A percentile compares a stretch with the other conserved stretches of the same genome.
These are phyloP conservation scores for Syrrhaptes paradoxus DNA, from an alignment of 2,113 vertebrate genomes.

Conservation along the genomic window DNA sequence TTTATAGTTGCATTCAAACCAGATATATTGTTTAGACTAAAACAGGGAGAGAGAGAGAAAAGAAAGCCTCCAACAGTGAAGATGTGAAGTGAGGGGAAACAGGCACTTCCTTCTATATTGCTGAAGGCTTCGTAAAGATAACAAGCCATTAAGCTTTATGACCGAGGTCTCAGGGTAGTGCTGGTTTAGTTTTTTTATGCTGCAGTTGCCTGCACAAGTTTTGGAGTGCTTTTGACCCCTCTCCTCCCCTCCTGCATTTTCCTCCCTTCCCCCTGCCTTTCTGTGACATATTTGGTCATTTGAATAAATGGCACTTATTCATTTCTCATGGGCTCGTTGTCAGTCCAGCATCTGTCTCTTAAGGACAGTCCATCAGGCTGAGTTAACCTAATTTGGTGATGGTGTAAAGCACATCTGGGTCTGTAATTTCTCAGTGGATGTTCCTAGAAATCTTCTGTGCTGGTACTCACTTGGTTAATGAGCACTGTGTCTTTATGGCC, in stretches of 20 bases:
- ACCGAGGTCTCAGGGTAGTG: not conserved
- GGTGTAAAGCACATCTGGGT: not conserved
- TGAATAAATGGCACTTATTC: not conserved
- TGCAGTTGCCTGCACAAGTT: not conserved
- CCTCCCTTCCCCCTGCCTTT: not conserved
- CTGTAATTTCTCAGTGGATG: not conserved
- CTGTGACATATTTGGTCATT: not conserved
- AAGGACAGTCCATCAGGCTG: not conserved
- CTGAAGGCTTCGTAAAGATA: not conserved
- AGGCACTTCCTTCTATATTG: not conserved
- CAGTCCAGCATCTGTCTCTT: not conserved
- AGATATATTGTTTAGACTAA: constrained; percentile 1
- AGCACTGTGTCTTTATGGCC: not conserved
- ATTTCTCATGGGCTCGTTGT: not conserved
- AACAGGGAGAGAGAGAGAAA: not conserved
- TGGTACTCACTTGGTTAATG: not conserved
- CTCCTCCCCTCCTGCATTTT: not conserved
- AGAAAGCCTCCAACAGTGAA: not conserved
- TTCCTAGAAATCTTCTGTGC: not conserved
- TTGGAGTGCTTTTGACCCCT: not conserved
- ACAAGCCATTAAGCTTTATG: constrained; percentile 21
- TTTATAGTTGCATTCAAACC: not conserved
- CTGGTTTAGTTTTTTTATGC: not conserved
- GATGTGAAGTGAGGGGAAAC: not conserved
- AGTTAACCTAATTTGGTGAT: not conserved